Evolutionary conservation across 53 echinoderm and acorn worm species (phyloP).

Genomic region (Zoroaster sp.): DNA sequence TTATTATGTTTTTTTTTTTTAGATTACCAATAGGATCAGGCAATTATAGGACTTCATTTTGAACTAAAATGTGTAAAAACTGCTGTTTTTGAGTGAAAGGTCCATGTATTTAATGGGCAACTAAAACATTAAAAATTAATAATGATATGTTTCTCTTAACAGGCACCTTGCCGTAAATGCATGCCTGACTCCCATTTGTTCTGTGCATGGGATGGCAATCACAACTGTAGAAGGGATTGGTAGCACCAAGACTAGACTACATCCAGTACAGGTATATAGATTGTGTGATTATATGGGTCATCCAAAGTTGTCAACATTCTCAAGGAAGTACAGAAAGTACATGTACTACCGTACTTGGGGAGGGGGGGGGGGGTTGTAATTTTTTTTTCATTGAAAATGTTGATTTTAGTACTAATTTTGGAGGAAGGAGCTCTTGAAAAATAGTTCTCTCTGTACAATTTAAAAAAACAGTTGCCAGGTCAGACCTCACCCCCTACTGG

Average conservation of each 20-base stretch:
- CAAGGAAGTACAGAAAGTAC: background rate
- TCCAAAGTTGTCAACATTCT: background rate
- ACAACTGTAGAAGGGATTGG: conserved; percentile 91
- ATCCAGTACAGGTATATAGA: conserved; percentile 27
- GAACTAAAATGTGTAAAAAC: background rate
- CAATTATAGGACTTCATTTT: too few relatives aligned
- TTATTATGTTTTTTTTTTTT: too few relatives aligned
- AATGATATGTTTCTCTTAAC: background rate
- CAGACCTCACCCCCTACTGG: too few relatives aligned
- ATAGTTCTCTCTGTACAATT: background rate
- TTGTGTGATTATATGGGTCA: background rate
- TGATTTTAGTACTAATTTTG: too few relatives aligned
- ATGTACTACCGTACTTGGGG: too few relatives aligned
- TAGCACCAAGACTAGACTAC: conserved; percentile 68
- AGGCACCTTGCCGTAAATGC: conserved; percentile 91
- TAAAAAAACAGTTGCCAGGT: too few relatives aligned
- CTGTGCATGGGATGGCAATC: conserved; percentile 80
- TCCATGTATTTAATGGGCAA: background rate
- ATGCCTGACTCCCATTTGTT: conserved; percentile 85
- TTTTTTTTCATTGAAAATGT: too few relatives aligned
- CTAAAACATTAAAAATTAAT: background rate
- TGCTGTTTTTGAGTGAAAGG: background rate
- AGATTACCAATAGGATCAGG: too few relatives aligned
- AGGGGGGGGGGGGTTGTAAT: too few relatives aligned
- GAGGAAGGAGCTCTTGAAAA: too few relatives aligned